These are phyloP conservation scores for Hyles vespertilio DNA, from an alignment of 1,140 invertebrate genomes.

Conservation along the genomic window DNA sequence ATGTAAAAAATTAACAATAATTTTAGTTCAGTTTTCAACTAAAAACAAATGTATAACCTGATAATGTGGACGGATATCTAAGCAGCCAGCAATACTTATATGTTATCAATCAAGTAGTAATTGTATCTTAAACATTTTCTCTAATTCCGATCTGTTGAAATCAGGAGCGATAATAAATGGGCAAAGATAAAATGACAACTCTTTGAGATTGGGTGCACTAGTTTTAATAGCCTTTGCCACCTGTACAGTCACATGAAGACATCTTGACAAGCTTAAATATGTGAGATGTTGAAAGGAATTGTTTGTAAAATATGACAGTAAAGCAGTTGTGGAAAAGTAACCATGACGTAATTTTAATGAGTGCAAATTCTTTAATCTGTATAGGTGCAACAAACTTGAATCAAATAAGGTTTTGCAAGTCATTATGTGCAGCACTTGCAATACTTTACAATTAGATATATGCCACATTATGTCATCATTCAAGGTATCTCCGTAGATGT, in stretches of 20 bases:
- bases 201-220: constrained; percentile 68
- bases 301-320: constrained; percentile 69
- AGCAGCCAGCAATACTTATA: constrained; percentile 36
- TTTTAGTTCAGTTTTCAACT: too few species aligned
- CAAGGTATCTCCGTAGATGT: constrained; percentile 72
- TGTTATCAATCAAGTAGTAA: constrained; percentile 64
- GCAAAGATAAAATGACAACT: constrained; percentile 73
- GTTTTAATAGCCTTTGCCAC: constrained; percentile 69
- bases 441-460: constrained; percentile 63
- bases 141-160: constrained; percentile 68
- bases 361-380: constrained; percentile 64
- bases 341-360: constrained; percentile 72
- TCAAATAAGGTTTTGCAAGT: constrained; percentile 75
- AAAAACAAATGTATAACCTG: too few species aligned
- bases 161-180: constrained; percentile 68
- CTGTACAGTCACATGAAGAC: constrained; percentile 70
- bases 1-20: too few species aligned
- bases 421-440: constrained; percentile 71
- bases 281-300: constrained; percentile 69
- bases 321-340: constrained; percentile 70
- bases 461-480: constrained; percentile 70
- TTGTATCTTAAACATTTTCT: constrained; percentile 71
- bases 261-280: constrained; percentile 70
- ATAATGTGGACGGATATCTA: constrained; percentile 48
- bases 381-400: constrained; percentile 67